Evolutionary conservation across 2,888 invertebrate species (phyloP).

Genomic region (Clivina fossor): DNA sequence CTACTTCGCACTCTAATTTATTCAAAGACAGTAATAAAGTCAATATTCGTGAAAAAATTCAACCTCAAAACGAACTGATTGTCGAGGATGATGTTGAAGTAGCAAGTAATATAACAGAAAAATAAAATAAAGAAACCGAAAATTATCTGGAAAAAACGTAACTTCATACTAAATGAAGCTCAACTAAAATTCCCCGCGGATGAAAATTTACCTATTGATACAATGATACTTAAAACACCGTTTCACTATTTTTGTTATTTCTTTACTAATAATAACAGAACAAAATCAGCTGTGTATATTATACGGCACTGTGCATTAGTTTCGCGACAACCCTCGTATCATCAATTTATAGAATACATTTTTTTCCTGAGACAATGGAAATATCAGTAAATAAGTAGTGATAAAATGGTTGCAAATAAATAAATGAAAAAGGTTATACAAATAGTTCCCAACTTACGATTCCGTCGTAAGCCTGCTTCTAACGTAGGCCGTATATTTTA

Average conservation of each 20-base stretch:
- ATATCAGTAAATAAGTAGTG: no score
- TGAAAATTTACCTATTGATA: conserved; percentile 5
- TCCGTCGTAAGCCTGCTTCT: no score
- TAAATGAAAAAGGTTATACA: no score
- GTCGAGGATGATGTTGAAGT: not conserved
- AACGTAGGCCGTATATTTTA: no score
- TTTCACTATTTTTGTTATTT: not conserved
- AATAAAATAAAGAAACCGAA: not conserved
- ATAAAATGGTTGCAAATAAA: no score
- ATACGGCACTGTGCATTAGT: no score
- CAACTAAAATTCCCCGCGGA: conserved; percentile 2
- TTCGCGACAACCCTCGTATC: no score
- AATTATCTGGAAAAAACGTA: conserved; percentile 3
- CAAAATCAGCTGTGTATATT: no score
- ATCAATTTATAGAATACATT: no score
- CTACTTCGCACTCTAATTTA: no score
- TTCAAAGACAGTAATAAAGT: not conserved
- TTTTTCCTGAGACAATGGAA: no score
- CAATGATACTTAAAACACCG: not conserved
- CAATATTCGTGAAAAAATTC: not conserved
- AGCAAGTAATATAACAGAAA: conserved; percentile 1
- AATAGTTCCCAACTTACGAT: no score
- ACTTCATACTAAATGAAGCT: conserved; percentile 4
- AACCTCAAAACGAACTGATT: not conserved
- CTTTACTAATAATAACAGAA: conserved; percentile 3